Evolutionary conservation across 2,113 vertebrate genomes (phyloP).

Genomic region (Sturnira hondurensis): DNA sequence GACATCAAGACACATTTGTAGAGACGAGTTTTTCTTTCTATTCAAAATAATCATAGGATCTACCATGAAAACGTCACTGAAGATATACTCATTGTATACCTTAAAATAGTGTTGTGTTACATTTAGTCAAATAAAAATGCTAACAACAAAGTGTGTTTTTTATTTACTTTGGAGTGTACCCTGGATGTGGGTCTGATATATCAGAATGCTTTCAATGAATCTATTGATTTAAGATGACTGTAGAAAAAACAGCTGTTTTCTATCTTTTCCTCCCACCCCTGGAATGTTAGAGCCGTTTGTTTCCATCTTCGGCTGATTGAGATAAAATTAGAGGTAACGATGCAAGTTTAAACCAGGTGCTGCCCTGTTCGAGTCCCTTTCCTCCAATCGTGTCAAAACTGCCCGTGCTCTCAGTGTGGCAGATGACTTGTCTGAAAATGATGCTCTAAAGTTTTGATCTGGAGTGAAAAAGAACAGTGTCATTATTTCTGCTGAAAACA

Average conservation of each 20-base stretch:
- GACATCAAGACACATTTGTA: not conserved
- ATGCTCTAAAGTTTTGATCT: not conserved
- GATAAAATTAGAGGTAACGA: slow-evolving; percentile 60
- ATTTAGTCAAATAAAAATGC: slow-evolving; percentile 29
- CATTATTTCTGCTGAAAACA: not conserved
- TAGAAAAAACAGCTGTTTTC: slow-evolving; percentile 33
- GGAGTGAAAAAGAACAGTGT: not conserved
- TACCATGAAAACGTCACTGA: not conserved
- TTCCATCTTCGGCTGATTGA: slow-evolving; percentile 21
- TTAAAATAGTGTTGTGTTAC: not conserved
- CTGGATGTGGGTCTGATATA: not conserved
- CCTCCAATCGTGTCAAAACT: not conserved
- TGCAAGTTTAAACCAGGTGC: slow-evolving; percentile 50
- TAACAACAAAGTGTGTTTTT: slow-evolving; percentile 29
- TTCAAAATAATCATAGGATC: not conserved
- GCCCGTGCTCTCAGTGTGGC: not conserved
- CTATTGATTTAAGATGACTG: not conserved
- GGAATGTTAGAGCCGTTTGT: slow-evolving; percentile 13
- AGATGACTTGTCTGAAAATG: slow-evolving; percentile 18
- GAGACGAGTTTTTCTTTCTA: not conserved
- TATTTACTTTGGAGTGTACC: not conserved
- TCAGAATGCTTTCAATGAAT: not conserved
- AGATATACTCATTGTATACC: not conserved
- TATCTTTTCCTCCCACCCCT: not conserved
- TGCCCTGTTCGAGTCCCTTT: slow-evolving; percentile 13